A percentile compares a stretch with the other conserved stretches of the same genome.
These are phyloP conservation scores for Sardinella longiceps DNA, from an alignment of 2,797 vertebrate species.

Conservation along the genomic window DNA sequence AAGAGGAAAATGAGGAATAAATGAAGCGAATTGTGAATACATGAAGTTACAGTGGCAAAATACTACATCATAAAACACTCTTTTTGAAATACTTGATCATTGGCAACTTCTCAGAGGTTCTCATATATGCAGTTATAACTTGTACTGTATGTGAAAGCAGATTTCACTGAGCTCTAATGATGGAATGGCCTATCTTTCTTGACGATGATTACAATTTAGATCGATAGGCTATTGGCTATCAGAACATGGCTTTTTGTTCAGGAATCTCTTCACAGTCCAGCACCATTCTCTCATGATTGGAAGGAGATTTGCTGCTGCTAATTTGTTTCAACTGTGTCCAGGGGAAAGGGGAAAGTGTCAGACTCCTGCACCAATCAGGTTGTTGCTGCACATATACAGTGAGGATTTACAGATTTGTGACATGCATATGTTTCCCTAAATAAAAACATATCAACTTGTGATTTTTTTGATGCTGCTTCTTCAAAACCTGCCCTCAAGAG, in stretches of 20 bases:
- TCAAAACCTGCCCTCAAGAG: slow-evolving; percentile 17
- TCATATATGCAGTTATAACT: not conserved
- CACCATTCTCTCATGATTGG: not conserved
- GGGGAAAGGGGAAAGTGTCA: not conserved
- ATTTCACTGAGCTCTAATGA: not conserved
- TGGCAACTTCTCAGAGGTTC: not conserved
- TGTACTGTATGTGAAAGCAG: not conserved
- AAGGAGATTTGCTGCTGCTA: not conserved
- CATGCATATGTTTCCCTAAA: slow-evolving; percentile 14
- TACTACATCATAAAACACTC: not conserved
- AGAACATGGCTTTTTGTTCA: too few species aligned
- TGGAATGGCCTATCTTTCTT: not conserved
- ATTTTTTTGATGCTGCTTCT: not conserved
- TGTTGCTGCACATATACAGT: slow-evolving; percentile 5
- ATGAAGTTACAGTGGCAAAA: not conserved
- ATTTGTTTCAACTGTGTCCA: not conserved
- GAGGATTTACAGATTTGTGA: not conserved
- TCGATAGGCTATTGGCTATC: not conserved
- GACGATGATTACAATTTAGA: not conserved
- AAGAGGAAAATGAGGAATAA: not conserved
- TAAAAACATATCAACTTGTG: not conserved
- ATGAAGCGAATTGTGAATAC: not conserved
- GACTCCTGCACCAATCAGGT: not conserved
- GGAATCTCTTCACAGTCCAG: not conserved
- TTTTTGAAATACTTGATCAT: slow-evolving; percentile 6